phyloP scores from a whole-genome alignment of 35 echinoderm and acorn worm genomes.

The Ophiothrix spiculata region DNA sequence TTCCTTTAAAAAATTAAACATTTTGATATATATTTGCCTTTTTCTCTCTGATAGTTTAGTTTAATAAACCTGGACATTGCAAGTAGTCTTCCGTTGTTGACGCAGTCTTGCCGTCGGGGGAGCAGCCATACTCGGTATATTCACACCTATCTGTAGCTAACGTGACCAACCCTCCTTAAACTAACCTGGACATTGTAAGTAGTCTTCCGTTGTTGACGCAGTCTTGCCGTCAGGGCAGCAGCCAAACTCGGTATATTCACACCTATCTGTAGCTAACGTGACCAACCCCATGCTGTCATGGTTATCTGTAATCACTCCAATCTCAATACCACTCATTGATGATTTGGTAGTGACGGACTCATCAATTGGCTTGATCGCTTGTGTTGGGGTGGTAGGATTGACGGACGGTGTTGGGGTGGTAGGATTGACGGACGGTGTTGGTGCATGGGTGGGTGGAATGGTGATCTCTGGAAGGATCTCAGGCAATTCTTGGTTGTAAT shows the following conservation, averaged over 20 bases:
- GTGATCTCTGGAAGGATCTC: not conserved
- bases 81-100: constrained; percentile 6
- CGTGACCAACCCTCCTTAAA: not conserved
- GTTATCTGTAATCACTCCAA: not conserved
- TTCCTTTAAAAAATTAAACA: no score
- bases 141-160: constrained; percentile 25
- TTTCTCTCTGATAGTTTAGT: no score
- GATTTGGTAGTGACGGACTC: not conserved
- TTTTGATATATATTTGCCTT: no score
- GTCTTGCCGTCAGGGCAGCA: not conserved
- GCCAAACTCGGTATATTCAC: not conserved
- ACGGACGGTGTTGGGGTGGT: not conserved
- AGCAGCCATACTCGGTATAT: constrained; percentile 36
- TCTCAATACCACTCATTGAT: not conserved
- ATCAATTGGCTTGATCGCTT: not conserved
- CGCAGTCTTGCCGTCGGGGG: constrained; percentile 36
- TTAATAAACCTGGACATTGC: constrained; percentile 54
- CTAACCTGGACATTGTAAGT: not conserved
- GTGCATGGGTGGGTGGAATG: not conserved
- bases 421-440: not conserved
- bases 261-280: not conserved
- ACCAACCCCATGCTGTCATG: not conserved
- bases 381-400: not conserved
- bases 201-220: not conserved
- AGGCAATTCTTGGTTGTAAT: not conserved